A percentile compares a stretch with the other conserved stretches of the same genome.
These are phyloP conservation scores for Gymnarchus niloticus DNA, from an alignment of 2,113 vertebrate species.

Conservation along the genomic window DNA sequence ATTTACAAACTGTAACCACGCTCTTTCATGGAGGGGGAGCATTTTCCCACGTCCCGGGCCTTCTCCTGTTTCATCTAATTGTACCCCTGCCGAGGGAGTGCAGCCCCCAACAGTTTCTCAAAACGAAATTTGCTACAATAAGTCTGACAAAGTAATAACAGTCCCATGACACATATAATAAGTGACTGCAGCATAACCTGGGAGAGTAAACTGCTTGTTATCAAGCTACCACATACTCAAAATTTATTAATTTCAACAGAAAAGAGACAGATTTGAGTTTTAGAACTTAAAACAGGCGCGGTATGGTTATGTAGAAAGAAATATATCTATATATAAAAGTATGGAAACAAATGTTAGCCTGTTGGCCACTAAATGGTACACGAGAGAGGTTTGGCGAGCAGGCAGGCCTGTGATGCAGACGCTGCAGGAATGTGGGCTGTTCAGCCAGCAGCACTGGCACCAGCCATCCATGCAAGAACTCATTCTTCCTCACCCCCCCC, in stretches of 20 bases:
- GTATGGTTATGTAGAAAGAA: not conserved
- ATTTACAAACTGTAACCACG: constrained; percentile 40
- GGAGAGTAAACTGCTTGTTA: not conserved
- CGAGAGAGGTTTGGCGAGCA: not conserved
- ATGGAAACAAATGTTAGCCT: constrained; percentile 3
- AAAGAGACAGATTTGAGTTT: not conserved
- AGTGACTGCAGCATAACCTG: not conserved
- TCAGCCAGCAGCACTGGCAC: not conserved
- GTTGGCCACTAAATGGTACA: not conserved
- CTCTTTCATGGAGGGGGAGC: not conserved
- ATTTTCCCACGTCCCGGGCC: not conserved
- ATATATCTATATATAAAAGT: not conserved
- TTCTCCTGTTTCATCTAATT: constrained; percentile 12
- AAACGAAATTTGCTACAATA: constrained; percentile 1
- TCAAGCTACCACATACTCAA: not conserved
- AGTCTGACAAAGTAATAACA: constrained; percentile 10
- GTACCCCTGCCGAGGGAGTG: constrained; percentile 1
- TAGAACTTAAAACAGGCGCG: not conserved
- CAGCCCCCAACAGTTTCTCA: not conserved
- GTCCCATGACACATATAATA: not conserved
- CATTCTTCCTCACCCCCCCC: not conserved
- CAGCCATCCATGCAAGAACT: too few relatives aligned
- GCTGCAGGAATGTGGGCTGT: not conserved
- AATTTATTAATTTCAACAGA: not conserved
- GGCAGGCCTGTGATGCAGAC: not conserved